Conservation (phyloP, 2,888 invertebrate species). For the Aphodius sticticus region DNA sequence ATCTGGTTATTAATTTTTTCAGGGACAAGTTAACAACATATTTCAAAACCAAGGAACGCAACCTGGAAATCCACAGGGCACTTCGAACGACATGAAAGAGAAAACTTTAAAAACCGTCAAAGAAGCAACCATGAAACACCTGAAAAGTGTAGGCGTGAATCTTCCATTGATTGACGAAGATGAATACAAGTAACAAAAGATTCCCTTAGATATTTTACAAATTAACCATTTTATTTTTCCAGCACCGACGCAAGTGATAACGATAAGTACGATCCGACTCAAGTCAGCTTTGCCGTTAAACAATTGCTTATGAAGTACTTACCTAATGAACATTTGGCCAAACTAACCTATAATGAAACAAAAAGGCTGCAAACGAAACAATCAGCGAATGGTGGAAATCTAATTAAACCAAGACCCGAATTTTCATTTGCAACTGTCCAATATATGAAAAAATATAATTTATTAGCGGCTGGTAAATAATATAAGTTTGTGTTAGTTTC, state of each 20-base stretch:
- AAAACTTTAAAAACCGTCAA: constrained; percentile 54
- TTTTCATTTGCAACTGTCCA: constrained; percentile 77
- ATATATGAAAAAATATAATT: constrained; percentile 74
- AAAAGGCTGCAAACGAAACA: constrained; percentile 35
- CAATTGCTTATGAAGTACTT: constrained; percentile 66
- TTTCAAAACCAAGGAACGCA: constrained; percentile 57
- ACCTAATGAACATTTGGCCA: constrained; percentile 60
- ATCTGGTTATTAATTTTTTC: constrained; percentile 20
- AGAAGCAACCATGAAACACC: constrained; percentile 56
- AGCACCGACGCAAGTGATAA: constrained; percentile 30
- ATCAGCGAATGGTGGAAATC: constrained; percentile 41
- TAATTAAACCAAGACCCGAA: constrained; percentile 61
- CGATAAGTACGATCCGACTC: constrained; percentile 50
- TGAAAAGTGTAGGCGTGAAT: constrained; percentile 55
- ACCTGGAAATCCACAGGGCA: constrained; percentile 5
- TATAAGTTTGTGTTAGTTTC: constrained; percentile 9
- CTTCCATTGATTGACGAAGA: constrained; percentile 47
- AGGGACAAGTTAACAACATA: constrained; percentile 65
- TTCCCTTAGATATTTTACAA: neutral
- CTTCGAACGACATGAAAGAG: constrained; percentile 35
- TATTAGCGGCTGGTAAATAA: constrained; percentile 48
- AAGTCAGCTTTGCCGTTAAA: constrained; percentile 65
- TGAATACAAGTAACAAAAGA: neutral
- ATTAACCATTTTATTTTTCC: constrained; percentile 12
- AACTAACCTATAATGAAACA: constrained; percentile 45